Conservation (phyloP, 2,113 vertebrate genomes). For the Dasyornis broadbenti region DNA sequence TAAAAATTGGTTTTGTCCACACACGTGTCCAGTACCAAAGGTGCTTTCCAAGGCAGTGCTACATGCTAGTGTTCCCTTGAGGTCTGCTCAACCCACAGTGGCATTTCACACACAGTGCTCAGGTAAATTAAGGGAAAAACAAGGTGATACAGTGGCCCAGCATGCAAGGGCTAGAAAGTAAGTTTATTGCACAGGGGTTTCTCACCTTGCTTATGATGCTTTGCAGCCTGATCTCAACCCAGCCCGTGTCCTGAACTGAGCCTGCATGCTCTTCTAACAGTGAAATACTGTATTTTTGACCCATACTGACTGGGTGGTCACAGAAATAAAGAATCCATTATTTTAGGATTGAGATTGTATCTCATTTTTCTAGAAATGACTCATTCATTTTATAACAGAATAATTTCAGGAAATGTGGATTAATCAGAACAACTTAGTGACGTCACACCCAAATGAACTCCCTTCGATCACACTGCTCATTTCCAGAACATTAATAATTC, state of each 20-base stretch:
- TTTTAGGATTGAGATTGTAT: not conserved
- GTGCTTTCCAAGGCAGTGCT: not conserved
- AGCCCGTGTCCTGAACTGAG: rapidly evolving
- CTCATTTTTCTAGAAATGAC: not conserved
- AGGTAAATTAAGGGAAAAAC: not conserved
- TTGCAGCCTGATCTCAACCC: not conserved
- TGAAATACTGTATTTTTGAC: not conserved
- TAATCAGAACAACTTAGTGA: not conserved
- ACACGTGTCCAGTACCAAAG: not conserved
- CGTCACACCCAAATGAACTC: not conserved
- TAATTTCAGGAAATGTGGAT: not conserved
- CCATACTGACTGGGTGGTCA: not conserved
- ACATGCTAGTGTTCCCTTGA: rapidly evolving
- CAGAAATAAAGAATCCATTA: not conserved
- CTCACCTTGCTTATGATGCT: not conserved
- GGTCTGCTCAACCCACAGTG: not conserved
- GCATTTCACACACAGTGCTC: not conserved
- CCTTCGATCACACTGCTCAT: not conserved
- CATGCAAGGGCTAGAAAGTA: not conserved
- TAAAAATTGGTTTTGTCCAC: not conserved
- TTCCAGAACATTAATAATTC: not conserved
- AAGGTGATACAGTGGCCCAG: not conserved
- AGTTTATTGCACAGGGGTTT: not conserved
- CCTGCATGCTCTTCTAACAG: not conserved
- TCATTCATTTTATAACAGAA: not conserved